Evolutionary conservation across 2,797 vertebrate genomes (phyloP), one percentile per base, ranked within the genome.

Genomic region (Anas flavirostris): DNA sequence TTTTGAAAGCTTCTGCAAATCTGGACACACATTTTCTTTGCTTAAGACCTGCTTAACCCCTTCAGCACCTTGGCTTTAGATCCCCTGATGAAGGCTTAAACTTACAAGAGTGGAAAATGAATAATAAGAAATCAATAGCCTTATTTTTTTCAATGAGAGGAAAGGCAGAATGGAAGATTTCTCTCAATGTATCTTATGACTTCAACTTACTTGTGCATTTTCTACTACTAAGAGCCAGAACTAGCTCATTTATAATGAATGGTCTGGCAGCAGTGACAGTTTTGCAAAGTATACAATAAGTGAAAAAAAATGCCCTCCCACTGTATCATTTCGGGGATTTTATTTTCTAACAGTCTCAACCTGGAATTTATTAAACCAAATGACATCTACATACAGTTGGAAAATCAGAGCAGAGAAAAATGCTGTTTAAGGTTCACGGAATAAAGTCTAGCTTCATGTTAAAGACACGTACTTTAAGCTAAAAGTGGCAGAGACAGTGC

Each of bases 401-500:
- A 31, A 60, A 91, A 94, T 82, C 9, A 75, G 53, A 94, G 12
- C 5, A 73, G 59, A 82, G 37, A 31, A 91, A 79, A 90, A 58
- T 33, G 63, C 58, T 9, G 4, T 86, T 91, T 62, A 88, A 86
- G 10, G 33, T 77, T 86, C 52, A 87, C n/a, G 67, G 84, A 63
- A 76, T 76, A 73, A 90, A 94, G 56, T 62, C 52, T 93, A 53
- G 37, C 43, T 18, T 90, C 16, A 11, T 53, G 59, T 70, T 91
- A 82, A 84, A 91, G 83, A 76, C 25, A 59, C 5, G 2, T 35
- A 53, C 53, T 82, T 95, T 72, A 62, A 56, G 41, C 73, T 93
- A 92, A 83, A 93, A 86, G 64, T 92, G 75, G 21, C 82, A 92
- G 82, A 91, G 76, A 84, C 86, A 79, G 35, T 88, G 68, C 90